A percentile compares a stretch with the other conserved stretches of the same genome.
phyloP scores from a whole-genome alignment of 2,113 vertebrate genomes.

The Campylomormyrus numenius region DNA sequence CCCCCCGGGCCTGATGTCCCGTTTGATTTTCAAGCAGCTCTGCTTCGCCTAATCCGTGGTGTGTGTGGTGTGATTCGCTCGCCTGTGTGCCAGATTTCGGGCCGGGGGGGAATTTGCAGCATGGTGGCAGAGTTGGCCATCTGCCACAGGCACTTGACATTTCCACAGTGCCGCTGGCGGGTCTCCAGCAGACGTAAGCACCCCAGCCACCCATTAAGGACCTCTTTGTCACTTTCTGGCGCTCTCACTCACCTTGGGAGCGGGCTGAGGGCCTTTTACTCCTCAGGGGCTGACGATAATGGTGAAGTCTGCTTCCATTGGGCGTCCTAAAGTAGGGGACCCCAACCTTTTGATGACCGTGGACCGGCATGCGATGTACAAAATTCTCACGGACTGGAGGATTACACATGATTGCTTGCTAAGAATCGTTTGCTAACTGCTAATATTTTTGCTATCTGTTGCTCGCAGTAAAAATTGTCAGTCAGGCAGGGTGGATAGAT shows the following conservation, averaged over 20 bases:
- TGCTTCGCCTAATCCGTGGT: background rate
- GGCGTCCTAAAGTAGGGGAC: background rate
- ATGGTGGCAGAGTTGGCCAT: background rate
- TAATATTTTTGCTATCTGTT: background rate
- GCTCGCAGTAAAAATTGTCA: background rate
- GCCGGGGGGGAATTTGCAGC: background rate
- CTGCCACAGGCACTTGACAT: constrained; percentile 14
- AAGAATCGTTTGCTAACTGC: background rate
- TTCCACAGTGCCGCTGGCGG: background rate
- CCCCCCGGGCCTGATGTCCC: background rate
- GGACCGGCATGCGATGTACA: background rate
- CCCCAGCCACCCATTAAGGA: constrained; percentile 11
- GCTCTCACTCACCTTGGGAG: background rate
- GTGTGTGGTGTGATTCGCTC: background rate
- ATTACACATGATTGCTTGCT: background rate
- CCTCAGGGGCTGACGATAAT: background rate
- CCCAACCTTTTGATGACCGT: background rate
- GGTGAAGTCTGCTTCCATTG: background rate
- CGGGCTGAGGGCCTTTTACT: background rate
- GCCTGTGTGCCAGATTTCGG: background rate
- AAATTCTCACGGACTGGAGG: background rate
- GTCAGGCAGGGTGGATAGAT: background rate
- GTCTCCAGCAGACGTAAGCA: constrained; percentile 4
- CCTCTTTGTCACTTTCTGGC: background rate
- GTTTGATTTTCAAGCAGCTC: background rate